phyloP scores from a whole-genome alignment of 2,113 vertebrate genomes.

The Halichoeres trimaculatus region DNA sequence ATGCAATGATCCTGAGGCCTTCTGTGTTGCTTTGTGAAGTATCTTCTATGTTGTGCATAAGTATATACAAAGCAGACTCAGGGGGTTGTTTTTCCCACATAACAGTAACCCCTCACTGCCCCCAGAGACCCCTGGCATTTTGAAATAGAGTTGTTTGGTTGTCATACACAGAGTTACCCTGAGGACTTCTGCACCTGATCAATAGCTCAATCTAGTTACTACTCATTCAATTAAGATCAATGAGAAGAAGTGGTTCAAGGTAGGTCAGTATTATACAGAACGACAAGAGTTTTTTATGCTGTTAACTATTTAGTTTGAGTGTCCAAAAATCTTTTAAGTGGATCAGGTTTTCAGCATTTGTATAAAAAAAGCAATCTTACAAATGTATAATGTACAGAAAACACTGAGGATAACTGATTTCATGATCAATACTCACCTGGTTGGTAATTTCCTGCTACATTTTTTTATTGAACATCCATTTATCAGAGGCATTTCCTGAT shows the following conservation, averaged over 20 bases:
- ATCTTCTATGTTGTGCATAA: constrained; percentile 21
- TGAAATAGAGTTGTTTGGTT: constrained; percentile 33
- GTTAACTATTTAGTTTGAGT: background rate
- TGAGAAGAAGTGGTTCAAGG: constrained; percentile 45
- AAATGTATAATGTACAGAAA: background rate
- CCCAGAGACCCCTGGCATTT: constrained; percentile 11
- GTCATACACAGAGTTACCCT: constrained; percentile 52
- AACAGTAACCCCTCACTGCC: constrained; percentile 19
- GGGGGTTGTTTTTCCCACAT: constrained; percentile 1
- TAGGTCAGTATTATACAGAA: constrained; percentile 7
- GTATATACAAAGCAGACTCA: constrained; percentile 10
- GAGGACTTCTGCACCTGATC: constrained; percentile 52
- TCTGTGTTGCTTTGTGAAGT: constrained; percentile 64
- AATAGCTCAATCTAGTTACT: constrained; percentile 62
- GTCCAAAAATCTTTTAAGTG: background rate
- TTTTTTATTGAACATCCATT: too few relatives aligned
- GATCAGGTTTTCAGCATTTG: too few relatives aligned
- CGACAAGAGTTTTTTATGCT: background rate
- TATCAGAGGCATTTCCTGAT: too few relatives aligned
- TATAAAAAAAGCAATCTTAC: too few relatives aligned
- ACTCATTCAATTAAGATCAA: constrained; percentile 56
- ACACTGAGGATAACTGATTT: background rate
- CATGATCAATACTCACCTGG: too few relatives aligned
- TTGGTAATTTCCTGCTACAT: too few relatives aligned
- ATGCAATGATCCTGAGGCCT: constrained; percentile 53